These are phyloP conservation scores for Romanogobio albipinnatus DNA, from an alignment of 2,113 vertebrate genomes.

Conservation along the genomic window DNA sequence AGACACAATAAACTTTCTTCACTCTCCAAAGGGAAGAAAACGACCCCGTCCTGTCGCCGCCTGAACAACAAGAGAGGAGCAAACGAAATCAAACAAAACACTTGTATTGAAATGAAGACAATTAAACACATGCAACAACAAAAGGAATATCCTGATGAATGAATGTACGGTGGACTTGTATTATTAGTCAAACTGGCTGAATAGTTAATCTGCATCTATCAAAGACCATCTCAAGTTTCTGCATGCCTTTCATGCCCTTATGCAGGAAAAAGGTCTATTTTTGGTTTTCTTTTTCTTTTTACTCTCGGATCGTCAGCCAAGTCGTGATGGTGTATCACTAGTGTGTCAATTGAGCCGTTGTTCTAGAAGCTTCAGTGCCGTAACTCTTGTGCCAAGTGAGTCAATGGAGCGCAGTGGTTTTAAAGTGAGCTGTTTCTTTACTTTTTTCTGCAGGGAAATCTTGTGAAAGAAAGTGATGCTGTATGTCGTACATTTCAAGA, in stretches of 20 bases:
- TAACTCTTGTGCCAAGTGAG: conserved; percentile 72
- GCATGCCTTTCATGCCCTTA: conserved; percentile 64
- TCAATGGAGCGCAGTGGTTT: conserved; percentile 59
- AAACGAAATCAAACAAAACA: conserved; percentile 59
- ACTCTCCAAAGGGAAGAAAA: conserved; percentile 27
- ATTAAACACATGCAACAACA: conserved; percentile 61
- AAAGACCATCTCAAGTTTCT: conserved; percentile 58
- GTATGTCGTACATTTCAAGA: conserved; percentile 74
- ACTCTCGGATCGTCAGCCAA: conserved; percentile 35
- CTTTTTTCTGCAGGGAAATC: conserved; percentile 32
- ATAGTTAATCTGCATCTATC: conserved; percentile 40
- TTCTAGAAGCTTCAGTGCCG: conserved; percentile 71
- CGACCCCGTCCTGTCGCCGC: conserved; percentile 55
- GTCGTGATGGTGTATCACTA: conserved; percentile 65
- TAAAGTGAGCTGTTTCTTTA: conserved; percentile 53
- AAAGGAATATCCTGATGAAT: conserved; percentile 56
- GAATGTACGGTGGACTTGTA: conserved; percentile 75
- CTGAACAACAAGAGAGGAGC: conserved; percentile 63
- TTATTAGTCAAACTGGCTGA: conserved; percentile 48
- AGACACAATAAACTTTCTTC: conserved; percentile 34
- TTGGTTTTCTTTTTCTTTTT: conserved; percentile 17
- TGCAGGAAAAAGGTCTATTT: conserved; percentile 53
- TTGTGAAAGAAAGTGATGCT: conserved; percentile 18
- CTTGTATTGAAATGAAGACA: conserved; percentile 60
- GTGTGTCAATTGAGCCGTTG: conserved; percentile 63